Percentiles rank a stretch among this genome's conserved stretches.
These are phyloP conservation scores for Drosophila maculinotata DNA, from an alignment of 2,888 invertebrate species.

Conservation along the genomic window DNA sequence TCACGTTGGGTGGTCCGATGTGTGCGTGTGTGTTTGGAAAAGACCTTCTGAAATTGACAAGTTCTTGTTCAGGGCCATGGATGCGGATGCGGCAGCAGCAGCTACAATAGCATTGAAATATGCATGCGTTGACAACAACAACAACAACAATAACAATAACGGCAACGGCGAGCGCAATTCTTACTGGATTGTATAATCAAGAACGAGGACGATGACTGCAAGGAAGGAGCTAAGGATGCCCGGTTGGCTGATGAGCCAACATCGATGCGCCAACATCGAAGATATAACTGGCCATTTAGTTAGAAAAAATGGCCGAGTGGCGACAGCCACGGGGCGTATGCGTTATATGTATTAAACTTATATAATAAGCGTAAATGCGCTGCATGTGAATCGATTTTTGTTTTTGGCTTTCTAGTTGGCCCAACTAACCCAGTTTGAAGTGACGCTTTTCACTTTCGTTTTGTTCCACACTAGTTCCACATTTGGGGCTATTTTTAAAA, in stretches of 20 bases:
- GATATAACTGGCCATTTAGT: slow-evolving; percentile 31
- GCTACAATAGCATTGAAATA: slow-evolving; percentile 48
- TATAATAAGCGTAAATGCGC: slow-evolving; percentile 14
- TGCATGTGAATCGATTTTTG: slow-evolving; percentile 47
- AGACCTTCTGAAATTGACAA: slow-evolving; percentile 64
- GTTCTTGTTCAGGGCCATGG: slow-evolving; percentile 67
- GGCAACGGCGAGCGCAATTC: slow-evolving; percentile 15
- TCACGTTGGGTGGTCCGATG: background rate
- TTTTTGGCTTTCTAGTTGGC: slow-evolving; percentile 7
- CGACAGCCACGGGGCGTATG: slow-evolving; percentile 29
- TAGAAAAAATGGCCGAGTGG: background rate
- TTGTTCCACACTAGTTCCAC: slow-evolving; percentile 4
- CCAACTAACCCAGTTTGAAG: slow-evolving; percentile 62
- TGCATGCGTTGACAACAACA: slow-evolving; percentile 51
- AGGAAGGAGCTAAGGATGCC: background rate
- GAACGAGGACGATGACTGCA: slow-evolving; percentile 37
- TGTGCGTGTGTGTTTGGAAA: slow-evolving; percentile 8
- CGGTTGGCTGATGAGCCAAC: background rate
- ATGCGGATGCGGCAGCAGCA: slow-evolving; percentile 40
- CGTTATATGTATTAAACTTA: slow-evolving; percentile 10
- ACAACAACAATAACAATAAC: slow-evolving; percentile 18
- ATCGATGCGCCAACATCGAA: slow-evolving; percentile 7
- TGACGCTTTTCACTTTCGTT: slow-evolving; percentile 36
- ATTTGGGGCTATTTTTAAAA: slow-evolving; percentile 28
- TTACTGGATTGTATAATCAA: slow-evolving; percentile 58